Evolutionary conservation across 2,113 vertebrate species (phyloP), one percentile per base, ranked within the genome.

Genomic region (Sigmodon hispidus): DNA sequence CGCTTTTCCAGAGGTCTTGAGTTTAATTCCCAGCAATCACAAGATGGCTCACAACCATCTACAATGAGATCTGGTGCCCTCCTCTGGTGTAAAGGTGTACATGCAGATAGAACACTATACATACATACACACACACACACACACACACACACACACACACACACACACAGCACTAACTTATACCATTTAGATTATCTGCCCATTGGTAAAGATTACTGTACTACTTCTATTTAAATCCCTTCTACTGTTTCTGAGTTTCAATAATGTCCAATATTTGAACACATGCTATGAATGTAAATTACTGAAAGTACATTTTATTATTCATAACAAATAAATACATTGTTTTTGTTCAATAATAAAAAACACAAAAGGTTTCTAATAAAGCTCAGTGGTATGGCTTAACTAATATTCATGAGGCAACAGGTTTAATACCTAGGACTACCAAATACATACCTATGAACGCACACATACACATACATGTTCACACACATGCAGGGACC

Each of bases 171-270:
- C 50, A 48, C 89, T 70, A 92, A 92, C 50, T 87, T 75, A 94
- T 21, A 17, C 59, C 6, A 91, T 94, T 88, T 86, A 48, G 29
- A 72, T 73, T 92, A 69, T 43, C 63, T 92, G 15, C 40, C 55
- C 15, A 63, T 87, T 94, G 61, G 52, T 94, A 80, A 91, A 93
- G 76, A 93, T 90, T 52, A 96, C 65, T 85, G 93, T 6, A 73
- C 15, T 79, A 24, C 22, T 91, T 96, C 48, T 65, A 50, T 43
- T 83, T 94, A 93, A 88, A 48, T 89, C 10, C 9, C n/a, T 96
- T 87, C 45, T 21, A 73, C 73, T n/a, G 72, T 22, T 90, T 91
- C 50, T 77, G n/a, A 94, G 59, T 85, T 80, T 85, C 50, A 96
- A 48, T 67, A 84, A 57, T 45, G 16, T 34, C 29, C 29, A 95